A percentile compares a stretch with the other conserved stretches of the same genome.
Evolutionary conservation across 2,113 vertebrate species (phyloP).

Genomic region (Lepus americanus): DNA sequence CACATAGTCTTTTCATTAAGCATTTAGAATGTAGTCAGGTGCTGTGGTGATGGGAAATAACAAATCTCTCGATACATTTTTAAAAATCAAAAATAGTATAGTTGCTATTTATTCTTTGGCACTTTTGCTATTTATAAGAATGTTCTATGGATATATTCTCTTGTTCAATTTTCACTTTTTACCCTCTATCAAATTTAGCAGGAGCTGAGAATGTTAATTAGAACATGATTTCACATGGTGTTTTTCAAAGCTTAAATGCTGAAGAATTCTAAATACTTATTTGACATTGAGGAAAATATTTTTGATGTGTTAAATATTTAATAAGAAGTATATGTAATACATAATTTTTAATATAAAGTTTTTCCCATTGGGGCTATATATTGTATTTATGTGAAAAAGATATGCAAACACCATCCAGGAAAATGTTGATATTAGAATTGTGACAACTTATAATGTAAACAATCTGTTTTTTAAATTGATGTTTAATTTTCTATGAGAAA

Average conservation of each 20-base stretch:
- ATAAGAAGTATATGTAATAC: conserved; percentile 2
- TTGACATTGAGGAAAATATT: not conserved
- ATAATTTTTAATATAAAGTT: conserved; percentile 27
- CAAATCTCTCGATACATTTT: conserved; percentile 34
- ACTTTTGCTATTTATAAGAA: conserved; percentile 62
- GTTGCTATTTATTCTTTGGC: conserved; percentile 53
- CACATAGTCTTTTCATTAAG: conserved; percentile 54
- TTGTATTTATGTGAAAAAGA: not conserved
- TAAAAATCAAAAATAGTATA: conserved; percentile 54
- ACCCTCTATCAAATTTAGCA: conserved; percentile 49
- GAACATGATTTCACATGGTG: conserved; percentile 34
- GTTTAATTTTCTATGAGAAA: conserved; percentile 65
- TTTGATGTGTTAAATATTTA: conserved; percentile 65
- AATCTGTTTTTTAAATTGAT: conserved; percentile 33
- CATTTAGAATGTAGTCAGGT: conserved; percentile 41
- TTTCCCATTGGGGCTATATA: not conserved
- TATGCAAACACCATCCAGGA: not conserved
- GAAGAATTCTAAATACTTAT: conserved; percentile 28
- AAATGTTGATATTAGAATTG: conserved; percentile 43
- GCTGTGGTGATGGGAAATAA: not conserved
- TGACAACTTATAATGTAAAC: conserved; percentile 66
- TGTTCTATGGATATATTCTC: conserved; percentile 20
- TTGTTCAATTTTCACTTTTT: conserved; percentile 76
- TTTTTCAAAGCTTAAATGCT: conserved; percentile 51
- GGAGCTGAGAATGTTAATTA: conserved; percentile 61